Evolutionary conservation across 2,888 invertebrate genomes (phyloP).

Genomic region (Morinoia aosen): DNA sequence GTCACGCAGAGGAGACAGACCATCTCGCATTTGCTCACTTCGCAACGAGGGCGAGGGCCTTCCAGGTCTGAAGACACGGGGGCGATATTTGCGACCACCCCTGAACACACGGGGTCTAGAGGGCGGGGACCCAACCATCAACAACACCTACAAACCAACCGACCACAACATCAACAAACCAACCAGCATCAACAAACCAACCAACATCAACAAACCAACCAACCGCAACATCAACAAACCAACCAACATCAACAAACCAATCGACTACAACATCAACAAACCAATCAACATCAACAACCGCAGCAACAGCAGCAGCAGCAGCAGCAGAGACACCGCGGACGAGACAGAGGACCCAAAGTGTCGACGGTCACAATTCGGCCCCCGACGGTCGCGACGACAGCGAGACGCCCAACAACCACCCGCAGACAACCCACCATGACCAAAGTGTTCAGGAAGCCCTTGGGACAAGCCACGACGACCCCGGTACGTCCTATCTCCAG

Average conservation of each 20-base stretch:
- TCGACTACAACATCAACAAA: no score
- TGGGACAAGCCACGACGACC: slow-evolving; percentile 5
- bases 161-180: neutral
- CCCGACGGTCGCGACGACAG: neutral
- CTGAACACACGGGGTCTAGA: neutral
- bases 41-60: neutral
- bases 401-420: neutral
- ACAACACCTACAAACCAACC: no score
- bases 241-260: no score
- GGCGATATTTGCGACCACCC: neutral
- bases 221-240: neutral
- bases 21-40: neutral
- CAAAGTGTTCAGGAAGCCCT: slow-evolving; percentile 40
- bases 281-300: neutral
- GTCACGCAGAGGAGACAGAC: neutral
- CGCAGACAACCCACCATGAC: slow-evolving; percentile 2
- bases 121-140: neutral
- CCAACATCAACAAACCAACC: neutral
- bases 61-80: neutral
- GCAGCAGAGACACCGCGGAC: neutral
- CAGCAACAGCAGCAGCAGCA: no score
- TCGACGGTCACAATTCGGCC: neutral
- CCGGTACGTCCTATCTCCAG: neutral
- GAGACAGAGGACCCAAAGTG: neutral
- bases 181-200: neutral